These are phyloP conservation scores for Melanotaenia parkinsoni DNA, from an alignment of 2,797 vertebrate species.

Conservation along the genomic window DNA sequence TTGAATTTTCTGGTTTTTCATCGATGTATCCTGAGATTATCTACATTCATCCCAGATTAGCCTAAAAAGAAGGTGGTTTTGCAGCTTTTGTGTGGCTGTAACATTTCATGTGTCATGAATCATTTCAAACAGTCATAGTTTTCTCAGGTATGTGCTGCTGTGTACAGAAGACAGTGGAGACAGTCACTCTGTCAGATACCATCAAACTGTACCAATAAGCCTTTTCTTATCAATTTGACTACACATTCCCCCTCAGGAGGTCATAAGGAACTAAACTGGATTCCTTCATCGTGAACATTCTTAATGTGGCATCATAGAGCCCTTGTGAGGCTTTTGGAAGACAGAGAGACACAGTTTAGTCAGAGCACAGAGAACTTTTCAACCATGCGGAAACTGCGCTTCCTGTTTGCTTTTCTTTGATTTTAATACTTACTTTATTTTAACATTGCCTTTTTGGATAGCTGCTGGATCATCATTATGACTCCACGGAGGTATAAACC, in stretches of 20 bases:
- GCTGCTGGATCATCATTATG: conserved; percentile 22
- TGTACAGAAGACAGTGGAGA: conserved; percentile 33
- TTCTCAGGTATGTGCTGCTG: background rate
- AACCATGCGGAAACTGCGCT: background rate
- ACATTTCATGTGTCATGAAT: conserved; percentile 9
- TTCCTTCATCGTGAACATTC: conserved; percentile 58
- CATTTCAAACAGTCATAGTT: background rate
- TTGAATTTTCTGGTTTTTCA: conserved; percentile 6
- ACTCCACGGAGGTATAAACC: conserved; percentile 27
- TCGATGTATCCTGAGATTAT: conserved; percentile 13
- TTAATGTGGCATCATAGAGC: conserved; percentile 24
- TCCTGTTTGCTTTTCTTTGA: conserved; percentile 14
- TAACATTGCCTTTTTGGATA: conserved; percentile 19
- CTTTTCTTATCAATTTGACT: conserved; percentile 56
- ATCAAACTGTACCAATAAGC: conserved; percentile 47
- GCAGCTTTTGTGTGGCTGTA: background rate
- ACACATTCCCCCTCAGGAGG: conserved; percentile 49
- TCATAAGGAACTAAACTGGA: conserved; percentile 68
- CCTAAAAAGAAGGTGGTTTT: background rate
- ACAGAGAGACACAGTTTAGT: conserved; percentile 31
- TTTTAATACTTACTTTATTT: conserved; percentile 1
- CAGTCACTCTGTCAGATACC: conserved; percentile 44
- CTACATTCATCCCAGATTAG: conserved; percentile 4
- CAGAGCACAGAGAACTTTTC: background rate
- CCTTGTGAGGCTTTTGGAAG: conserved; percentile 39